Evolutionary conservation across 2,888 invertebrate species (phyloP).

Genomic region (Philereme vetulata): DNA sequence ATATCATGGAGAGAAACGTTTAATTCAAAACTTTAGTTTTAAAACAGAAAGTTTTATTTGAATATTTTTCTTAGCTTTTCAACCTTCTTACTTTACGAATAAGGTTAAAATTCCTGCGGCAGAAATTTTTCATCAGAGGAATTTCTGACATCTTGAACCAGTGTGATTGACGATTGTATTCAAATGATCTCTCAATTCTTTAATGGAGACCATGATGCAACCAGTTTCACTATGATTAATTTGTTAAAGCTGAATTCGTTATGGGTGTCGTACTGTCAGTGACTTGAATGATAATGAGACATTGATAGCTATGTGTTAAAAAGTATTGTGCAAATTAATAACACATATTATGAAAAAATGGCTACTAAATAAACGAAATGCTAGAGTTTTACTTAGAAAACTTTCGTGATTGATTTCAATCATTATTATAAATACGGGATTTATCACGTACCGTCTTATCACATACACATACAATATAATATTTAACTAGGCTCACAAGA

Average conservation of each 20-base stretch:
- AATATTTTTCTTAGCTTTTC: background rate
- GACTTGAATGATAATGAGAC: slow-evolving; percentile 9
- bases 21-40: slow-evolving; percentile 20
- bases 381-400: too few relatives aligned
- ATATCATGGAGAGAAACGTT: slow-evolving; percentile 14
- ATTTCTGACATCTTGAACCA: slow-evolving; percentile 11
- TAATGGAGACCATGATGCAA: slow-evolving; percentile 26
- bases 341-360: too few relatives aligned
- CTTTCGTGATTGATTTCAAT: too few relatives aligned
- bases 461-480: too few relatives aligned
- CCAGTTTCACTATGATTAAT: slow-evolving; percentile 20
- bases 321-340: slow-evolving; percentile 8
- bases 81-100: slow-evolving; percentile 1
- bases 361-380: too few relatives aligned
- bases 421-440: too few relatives aligned
- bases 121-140: slow-evolving; percentile 14
- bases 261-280: slow-evolving; percentile 14
- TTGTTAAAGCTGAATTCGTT: slow-evolving; percentile 19
- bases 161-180: slow-evolving; percentile 45
- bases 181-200: slow-evolving; percentile 38
- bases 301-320: slow-evolving; percentile 1
- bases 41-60: slow-evolving; percentile 13
- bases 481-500: too few relatives aligned
- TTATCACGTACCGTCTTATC: too few relatives aligned
- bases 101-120: slow-evolving; percentile 14